Conservation (phyloP, 2,888 invertebrate species). For the Oligia strigilis region DNA sequence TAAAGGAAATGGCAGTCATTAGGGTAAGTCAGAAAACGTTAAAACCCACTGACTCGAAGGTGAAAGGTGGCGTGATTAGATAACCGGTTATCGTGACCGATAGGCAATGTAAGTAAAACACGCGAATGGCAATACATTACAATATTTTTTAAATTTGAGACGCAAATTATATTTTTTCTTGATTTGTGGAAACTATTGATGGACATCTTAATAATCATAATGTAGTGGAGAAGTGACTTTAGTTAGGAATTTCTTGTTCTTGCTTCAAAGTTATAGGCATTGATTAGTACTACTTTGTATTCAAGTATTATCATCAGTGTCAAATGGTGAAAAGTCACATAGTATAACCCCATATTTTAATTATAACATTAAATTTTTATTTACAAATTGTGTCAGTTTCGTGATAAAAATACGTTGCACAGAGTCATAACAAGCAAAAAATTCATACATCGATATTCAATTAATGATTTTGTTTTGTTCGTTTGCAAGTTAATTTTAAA, state of each 20-base stretch:
- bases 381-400: slow-evolving; percentile 26
- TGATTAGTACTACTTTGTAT: slow-evolving; percentile 22
- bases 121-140: slow-evolving; percentile 24
- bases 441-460: slow-evolving; percentile 4
- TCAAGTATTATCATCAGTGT: slow-evolving; percentile 28
- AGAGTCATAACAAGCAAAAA: slow-evolving; percentile 12
- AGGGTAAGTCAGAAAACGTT: slow-evolving; percentile 56
- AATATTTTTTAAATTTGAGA: slow-evolving; percentile 22
- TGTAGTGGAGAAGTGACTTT: neutral
- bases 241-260: neutral
- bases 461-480: slow-evolving; percentile 14
- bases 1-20: slow-evolving; percentile 61
- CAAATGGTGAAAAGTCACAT: slow-evolving; percentile 44
- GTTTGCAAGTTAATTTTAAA: slow-evolving; percentile 7
- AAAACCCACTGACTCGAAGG: slow-evolving; percentile 46
- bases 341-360: slow-evolving; percentile 46
- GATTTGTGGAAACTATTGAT: neutral
- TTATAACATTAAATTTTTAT: slow-evolving; percentile 11
- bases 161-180: slow-evolving; percentile 4
- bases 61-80: slow-evolving; percentile 60
- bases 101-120: slow-evolving; percentile 38
- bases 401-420: slow-evolving; percentile 51
- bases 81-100: slow-evolving; percentile 58
- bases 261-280: neutral
- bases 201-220: neutral